Evolutionary conservation across 2,888 invertebrate genomes (phyloP).

Genomic region (Heliothis peltigera): DNA sequence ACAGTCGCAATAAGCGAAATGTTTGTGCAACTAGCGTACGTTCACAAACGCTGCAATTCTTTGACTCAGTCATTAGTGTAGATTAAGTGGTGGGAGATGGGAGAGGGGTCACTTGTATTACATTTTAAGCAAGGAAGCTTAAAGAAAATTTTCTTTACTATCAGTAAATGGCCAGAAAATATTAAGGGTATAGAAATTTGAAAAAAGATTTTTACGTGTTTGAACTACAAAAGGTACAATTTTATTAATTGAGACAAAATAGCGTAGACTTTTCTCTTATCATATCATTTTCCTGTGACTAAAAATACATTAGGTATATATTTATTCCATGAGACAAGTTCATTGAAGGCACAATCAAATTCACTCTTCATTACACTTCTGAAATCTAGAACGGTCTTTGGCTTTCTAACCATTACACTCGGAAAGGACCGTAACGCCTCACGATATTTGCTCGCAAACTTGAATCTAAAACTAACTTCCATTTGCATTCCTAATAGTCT

Average conservation of each 20-base stretch:
- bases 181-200: too few species aligned
- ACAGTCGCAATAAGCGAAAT: slow-evolving; percentile 47
- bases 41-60: slow-evolving; percentile 64
- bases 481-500: slow-evolving; percentile 38
- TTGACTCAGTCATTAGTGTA: slow-evolving; percentile 58
- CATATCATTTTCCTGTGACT: neutral
- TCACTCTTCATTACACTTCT: slow-evolving; percentile 1
- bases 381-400: slow-evolving; percentile 38
- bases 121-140: too few species aligned
- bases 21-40: slow-evolving; percentile 56
- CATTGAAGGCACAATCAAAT: neutral
- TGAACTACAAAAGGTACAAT: too few species aligned
- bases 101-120: slow-evolving; percentile 7
- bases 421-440: slow-evolving; percentile 64
- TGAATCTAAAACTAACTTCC: slow-evolving; percentile 58
- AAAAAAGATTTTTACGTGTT: too few species aligned
- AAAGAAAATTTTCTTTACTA: too few species aligned
- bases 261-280: neutral
- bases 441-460: slow-evolving; percentile 68
- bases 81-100: slow-evolving; percentile 37
- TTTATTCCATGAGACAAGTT: neutral
- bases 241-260: neutral
- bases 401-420: slow-evolving; percentile 61
- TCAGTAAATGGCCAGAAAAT: too few species aligned
- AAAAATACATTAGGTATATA: neutral